These are phyloP conservation scores for Euplagia quadripunctaria DNA, from an alignment of 2,888 invertebrate species.

Conservation along the genomic window DNA sequence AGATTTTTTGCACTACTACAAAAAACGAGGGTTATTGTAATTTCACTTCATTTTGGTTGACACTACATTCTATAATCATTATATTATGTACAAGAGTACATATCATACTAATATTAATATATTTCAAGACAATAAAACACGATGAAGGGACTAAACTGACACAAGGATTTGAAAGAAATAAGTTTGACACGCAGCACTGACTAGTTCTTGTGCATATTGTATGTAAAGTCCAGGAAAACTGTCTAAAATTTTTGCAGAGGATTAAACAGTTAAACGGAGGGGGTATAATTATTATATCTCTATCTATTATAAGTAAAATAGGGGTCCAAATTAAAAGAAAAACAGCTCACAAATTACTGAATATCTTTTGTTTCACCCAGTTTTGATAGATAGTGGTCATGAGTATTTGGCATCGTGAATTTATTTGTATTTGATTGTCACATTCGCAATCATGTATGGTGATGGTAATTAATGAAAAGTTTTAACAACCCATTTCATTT, in stretches of 20 bases:
- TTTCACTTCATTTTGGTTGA: conserved; percentile 11
- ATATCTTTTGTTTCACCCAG: neutral
- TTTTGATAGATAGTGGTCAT: neutral
- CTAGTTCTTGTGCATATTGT: neutral
- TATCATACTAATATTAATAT: neutral
- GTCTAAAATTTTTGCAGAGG: too few relatives aligned
- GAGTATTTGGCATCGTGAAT: neutral
- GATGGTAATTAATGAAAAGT: too few relatives aligned
- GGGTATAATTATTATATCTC: too few relatives aligned
- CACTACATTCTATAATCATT: conserved; percentile 2
- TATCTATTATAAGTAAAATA: too few relatives aligned
- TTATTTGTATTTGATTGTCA: neutral
- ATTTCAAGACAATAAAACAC: neutral
- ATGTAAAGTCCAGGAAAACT: too few relatives aligned
- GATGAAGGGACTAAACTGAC: neutral
- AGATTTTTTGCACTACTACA: neutral
- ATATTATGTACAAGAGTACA: neutral
- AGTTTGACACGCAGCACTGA: neutral
- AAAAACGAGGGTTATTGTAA: conserved; percentile 2
- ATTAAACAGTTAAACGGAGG: too few relatives aligned
- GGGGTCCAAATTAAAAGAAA: too few relatives aligned
- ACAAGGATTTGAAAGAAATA: neutral
- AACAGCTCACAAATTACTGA: too few relatives aligned
- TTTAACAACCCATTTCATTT: neutral
- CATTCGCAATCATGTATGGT: too few relatives aligned